Evolutionary conservation across 2,888 invertebrate genomes (phyloP).

Genomic region (Cistogaster globosa): DNA sequence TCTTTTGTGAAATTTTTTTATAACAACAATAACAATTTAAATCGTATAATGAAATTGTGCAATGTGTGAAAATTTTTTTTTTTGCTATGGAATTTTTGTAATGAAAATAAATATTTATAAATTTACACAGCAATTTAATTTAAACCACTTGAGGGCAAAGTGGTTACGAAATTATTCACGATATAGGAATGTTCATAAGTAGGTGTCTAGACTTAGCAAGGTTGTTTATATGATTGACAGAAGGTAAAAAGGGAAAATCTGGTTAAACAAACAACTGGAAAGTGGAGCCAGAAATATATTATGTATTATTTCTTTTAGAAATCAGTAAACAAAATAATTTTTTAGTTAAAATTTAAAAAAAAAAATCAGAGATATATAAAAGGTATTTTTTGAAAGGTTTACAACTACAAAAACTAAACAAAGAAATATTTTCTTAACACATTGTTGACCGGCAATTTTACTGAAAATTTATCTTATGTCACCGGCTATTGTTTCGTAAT

Average conservation of each 20-base stretch:
- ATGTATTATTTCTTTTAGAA: too few relatives aligned
- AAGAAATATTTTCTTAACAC: too few relatives aligned
- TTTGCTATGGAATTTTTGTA: conserved; percentile 27
- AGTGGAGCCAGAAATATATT: neutral
- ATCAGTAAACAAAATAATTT: too few relatives aligned
- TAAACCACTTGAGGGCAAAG: conserved; percentile 47
- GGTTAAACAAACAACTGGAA: neutral
- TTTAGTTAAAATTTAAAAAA: too few relatives aligned
- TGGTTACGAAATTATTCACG: conserved; percentile 3
- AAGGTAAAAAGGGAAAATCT: neutral
- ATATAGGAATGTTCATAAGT: conserved; percentile 1
- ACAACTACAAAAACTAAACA: too few relatives aligned
- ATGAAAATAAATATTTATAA: conserved; percentile 39
- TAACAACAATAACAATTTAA: conserved; percentile 26
- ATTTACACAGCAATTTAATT: conserved; percentile 61
- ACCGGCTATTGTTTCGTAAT: too few relatives aligned
- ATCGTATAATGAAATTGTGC: conserved; percentile 58
- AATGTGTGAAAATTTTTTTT: conserved; percentile 25
- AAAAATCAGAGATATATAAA: too few relatives aligned
- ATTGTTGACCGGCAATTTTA: too few relatives aligned
- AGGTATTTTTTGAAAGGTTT: too few relatives aligned
- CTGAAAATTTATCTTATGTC: too few relatives aligned
- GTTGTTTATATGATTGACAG: neutral
- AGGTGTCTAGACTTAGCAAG: conserved; percentile 57
- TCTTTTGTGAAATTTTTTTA: conserved; percentile 59